Conservation (phyloP, 2,113 vertebrate genomes). For the Pitta sordida region DNA sequence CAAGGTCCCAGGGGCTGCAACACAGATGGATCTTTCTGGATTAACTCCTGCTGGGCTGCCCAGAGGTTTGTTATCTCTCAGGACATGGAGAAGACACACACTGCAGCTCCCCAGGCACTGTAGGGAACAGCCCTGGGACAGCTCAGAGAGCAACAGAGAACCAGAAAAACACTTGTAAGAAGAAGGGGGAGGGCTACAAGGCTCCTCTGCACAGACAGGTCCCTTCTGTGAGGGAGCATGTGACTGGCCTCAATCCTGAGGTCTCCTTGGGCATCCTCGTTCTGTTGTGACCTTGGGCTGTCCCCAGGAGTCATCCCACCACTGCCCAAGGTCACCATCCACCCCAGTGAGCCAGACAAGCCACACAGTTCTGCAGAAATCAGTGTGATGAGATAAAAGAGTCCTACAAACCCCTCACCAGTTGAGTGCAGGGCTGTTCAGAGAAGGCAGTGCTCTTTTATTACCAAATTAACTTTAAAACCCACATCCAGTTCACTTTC, state of each 20-base stretch:
- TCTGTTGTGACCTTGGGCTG: neutral
- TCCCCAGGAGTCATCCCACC: neutral
- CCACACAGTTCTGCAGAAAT: neutral
- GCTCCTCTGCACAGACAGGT: neutral
- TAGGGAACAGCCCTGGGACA: neutral
- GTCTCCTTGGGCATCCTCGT: neutral
- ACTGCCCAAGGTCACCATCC: neutral
- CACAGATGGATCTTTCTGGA: neutral
- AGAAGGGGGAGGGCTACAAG: neutral
- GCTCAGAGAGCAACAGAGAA: neutral
- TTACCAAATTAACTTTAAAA: slow-evolving; percentile 29
- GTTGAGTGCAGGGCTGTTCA: rapidly evolving
- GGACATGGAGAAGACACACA: neutral
- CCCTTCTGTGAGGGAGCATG: rapidly evolving
- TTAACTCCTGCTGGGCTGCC: neutral
- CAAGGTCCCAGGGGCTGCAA: neutral
- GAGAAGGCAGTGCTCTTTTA: neutral
- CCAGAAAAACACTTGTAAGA: neutral
- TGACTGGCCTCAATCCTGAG: neutral
- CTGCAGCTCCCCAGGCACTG: neutral
- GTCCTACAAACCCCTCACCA: rapidly evolving
- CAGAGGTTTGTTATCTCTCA: neutral
- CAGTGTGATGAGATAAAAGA: neutral
- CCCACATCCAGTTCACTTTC: neutral
- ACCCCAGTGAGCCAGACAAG: neutral